Conservation (phyloP, 30 jellyfish, hydroid and myxozoan species). For the Hydractinia symbiolongicarpus region DNA sequence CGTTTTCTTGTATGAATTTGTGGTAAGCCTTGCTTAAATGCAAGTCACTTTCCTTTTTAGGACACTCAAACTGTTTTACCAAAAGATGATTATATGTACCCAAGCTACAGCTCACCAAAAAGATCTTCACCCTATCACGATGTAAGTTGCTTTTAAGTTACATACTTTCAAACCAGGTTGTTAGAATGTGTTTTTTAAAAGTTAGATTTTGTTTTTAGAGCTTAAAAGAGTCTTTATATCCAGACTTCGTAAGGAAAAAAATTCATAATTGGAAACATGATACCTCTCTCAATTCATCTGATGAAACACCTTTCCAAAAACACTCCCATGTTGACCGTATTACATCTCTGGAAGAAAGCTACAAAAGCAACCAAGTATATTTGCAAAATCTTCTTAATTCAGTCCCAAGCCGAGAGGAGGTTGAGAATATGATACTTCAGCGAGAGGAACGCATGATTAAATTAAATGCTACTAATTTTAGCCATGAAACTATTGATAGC, state of each 20-base stretch:
- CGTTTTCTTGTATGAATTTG: neutral
- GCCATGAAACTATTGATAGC: too few species aligned
- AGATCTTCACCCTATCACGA: too few species aligned
- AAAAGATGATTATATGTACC: too few species aligned
- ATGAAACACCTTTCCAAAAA: neutral
- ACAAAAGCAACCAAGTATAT: neutral
- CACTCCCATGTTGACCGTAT: neutral
- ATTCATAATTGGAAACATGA: conserved; percentile 23
- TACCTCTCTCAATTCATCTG: conserved; percentile 1
- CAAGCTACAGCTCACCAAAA: too few species aligned
- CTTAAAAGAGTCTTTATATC: conserved; percentile 8
- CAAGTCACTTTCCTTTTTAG: too few species aligned
- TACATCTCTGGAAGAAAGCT: neutral
- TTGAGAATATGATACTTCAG: neutral
- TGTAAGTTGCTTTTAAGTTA: too few species aligned
- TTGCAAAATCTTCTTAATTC: neutral
- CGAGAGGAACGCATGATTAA: neutral
- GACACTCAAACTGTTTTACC: too few species aligned
- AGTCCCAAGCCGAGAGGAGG: neutral
- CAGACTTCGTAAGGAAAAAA: conserved; percentile 17
- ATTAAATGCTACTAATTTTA: neutral
- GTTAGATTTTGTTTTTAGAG: too few species aligned
- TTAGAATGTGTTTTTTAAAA: too few species aligned
- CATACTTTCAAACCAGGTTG: too few species aligned
- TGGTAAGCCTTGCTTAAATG: too few species aligned